Base-by-base conservation (phyloP, 2,113 vertebrate genomes). In the Hyaena hyaena region DNA sequence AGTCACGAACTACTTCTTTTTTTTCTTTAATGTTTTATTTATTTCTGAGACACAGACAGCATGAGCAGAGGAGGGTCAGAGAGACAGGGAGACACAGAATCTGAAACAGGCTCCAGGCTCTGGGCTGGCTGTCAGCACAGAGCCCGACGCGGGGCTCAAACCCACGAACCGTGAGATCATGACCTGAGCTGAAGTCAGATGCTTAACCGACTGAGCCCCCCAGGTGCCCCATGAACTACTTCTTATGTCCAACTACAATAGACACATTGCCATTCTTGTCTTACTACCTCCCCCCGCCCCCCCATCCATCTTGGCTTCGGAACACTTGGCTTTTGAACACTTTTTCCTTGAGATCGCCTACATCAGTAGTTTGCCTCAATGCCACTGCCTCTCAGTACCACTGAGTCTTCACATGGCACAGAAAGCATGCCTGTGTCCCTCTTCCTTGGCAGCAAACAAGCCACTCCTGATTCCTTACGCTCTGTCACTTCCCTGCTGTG, bases 401-500 rank as follows among this genome's bases (percentile, higher is more conserved):
- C 9, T 90, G 69, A 93, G 31, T 80, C 10, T 88, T 81, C 90
- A 90, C 35, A 58, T 82, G 45, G 23, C 19, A 88, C 53, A 28
- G n/a, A 95, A 93, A n/a, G 2, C 19, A 69, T 63, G 31, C 10
- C 16, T 74, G 48, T 58, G 16, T 66, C 73, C n/a, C 73, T 48
- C 17, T 68, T 92, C 81, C 50, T 65, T 10, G 82, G 63, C 5
- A 93, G 21, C 53, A 93, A 35, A 45, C 6, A 96, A 90, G 87
- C 35, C 2, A 15, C 45, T 50, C 31, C 45, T 43, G 28, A 74
- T 84, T 71, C 69, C 48, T 69, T 84, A 95, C 68, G 43, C 21
- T 96, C 88, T 92, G 33, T 93, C 19, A 65, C 4, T 50, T 93
- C n/a, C n/a, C 33, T 55, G 24, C 7, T 93, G 93, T 93, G 90